Evolutionary conservation across 1,140 invertebrate species (phyloP), one percentile per base, ranked within the genome.

Genomic region (Batillaria attramentaria): DNA sequence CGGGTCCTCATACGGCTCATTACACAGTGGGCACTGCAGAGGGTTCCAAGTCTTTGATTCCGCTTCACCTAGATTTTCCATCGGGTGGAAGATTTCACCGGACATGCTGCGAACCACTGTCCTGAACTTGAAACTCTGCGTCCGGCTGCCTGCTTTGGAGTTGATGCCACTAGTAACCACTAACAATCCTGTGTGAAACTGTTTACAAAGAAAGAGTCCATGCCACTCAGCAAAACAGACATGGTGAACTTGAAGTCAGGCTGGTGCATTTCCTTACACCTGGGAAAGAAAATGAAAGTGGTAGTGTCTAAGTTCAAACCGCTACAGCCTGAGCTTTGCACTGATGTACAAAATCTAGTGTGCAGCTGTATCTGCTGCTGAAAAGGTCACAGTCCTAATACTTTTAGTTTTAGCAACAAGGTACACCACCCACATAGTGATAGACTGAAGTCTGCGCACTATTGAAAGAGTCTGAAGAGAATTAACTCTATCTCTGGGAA

Each of bases 1-100:
- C 3, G 87, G 87, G 39, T 88, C 84, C 5, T 86, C 84, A 72
- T 86, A 88, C 24, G 86, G 86, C 68, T 87, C 86, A 79, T 86
- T 87, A 70, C 87, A 88, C 54, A 88, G 73, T 62, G 84, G 84
- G 77, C 87, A 88, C 42, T 84, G 79, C 33, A 88, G 69, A 3
- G 87, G 87, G 62, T 87, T 88, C 69, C 85, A 74, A 18, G 72
- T 77, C 39, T 80, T 78, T 10, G 82, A 72, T 78, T 83, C 84
- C 24, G 81, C 33, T 69, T 84, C 81, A 33, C 82, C 84, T 46
- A 77, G 72, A 43, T 79, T 84, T 72, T 86, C 86, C 79, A 84
- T 81, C 50, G 82, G 84, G 42, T 85, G 83, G 76, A 88, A 87
- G 28, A 88, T 88, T 65, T 87, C 87, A 8, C 86, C 87, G 50